Evolutionary conservation across 2,113 vertebrate species (phyloP), one percentile per base, ranked within the genome.

Genomic region (Xyliphius kryptos): DNA sequence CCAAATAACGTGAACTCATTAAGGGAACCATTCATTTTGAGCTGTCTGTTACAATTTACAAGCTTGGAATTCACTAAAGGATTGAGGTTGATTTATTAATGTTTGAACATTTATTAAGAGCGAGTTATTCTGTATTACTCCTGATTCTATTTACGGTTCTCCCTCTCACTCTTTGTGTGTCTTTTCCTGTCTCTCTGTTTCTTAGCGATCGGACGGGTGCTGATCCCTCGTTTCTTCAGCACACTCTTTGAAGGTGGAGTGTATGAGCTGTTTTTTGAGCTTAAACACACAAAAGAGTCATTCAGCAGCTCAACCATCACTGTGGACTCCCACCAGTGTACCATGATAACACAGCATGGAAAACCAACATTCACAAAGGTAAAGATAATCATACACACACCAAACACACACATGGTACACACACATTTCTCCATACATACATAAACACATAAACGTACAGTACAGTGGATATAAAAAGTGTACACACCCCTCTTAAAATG

Each of bases 351-450:
- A 43, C 96, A 98, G 80, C 95, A 98, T 0, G 95, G 95, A 82
- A 98, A 97, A 74, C 95, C 95, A 73, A 98, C 97, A 88, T 98
- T 97, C 82, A 97, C 95, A 72, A 90, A 93, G 90, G 90, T 92
- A 88, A 68, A 46, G 10, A 26, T 11, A 50, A 53, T 19, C 44
- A 66, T 11, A 44, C 8, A 56, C 36, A 44, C 46, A 66, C 44
- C 40, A 41, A 3, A 14, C 1, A 16, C 58, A 66, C 55, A n/a
- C n/a, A n/a, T n/a, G n/a, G n/a, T n/a, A n/a, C n/a, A n/a, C n/a
- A n/a, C n/a, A n/a, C n/a, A n/a, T n/a, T n/a, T n/a, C n/a, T n/a
- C n/a, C n/a, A n/a, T n/a, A n/a, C n/a, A n/a, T n/a, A n/a, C n/a
- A n/a, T n/a, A n/a, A n/a, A n/a, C n/a, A n/a, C n/a, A n/a, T n/a